A percentile compares a stretch with the other conserved stretches of the same genome.
These are phyloP conservation scores for Brachyhypopomus gauderio DNA, from an alignment of 2,113 vertebrate genomes.

Conservation along the genomic window DNA sequence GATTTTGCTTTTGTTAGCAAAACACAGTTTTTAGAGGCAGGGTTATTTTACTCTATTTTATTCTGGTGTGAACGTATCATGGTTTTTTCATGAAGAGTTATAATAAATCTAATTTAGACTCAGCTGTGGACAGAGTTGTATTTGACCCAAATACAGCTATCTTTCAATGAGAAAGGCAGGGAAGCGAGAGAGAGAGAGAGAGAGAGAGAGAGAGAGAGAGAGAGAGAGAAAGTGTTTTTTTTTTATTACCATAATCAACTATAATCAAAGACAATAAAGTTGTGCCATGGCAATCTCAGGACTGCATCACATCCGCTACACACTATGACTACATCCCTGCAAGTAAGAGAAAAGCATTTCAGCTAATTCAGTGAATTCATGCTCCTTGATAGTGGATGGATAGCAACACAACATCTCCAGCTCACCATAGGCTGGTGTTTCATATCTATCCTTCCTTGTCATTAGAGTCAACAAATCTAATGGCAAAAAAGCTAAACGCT, in stretches of 20 bases:
- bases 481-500: not conserved
- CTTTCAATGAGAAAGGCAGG: not conserved
- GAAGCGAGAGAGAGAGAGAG: not conserved
- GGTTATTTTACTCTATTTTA: not conserved
- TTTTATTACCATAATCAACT: too few species aligned
- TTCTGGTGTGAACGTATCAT: not conserved
- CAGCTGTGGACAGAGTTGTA: conserved; percentile 17
- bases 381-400: not conserved
- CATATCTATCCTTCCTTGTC: conserved; percentile 10
- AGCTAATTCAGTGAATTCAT: not conserved
- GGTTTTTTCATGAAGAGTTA: not conserved
- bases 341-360: not conserved
- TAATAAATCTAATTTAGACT: conserved; percentile 3
- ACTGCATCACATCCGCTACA: not conserved
- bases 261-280: too few species aligned
- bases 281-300: too few species aligned
- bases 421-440: conserved; percentile 1
- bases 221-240: not conserved
- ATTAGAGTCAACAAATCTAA: conserved; percentile 29
- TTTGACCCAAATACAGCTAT: conserved; percentile 25
- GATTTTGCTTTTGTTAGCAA: too few species aligned
- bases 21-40: too few species aligned
- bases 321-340: not conserved
- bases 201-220: not conserved
- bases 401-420: conserved; percentile 1